A percentile compares a stretch with the other conserved stretches of the same genome.
phyloP scores from a whole-genome alignment of 1,140 invertebrate genomes.

The Trinorchestia longiramus region DNA sequence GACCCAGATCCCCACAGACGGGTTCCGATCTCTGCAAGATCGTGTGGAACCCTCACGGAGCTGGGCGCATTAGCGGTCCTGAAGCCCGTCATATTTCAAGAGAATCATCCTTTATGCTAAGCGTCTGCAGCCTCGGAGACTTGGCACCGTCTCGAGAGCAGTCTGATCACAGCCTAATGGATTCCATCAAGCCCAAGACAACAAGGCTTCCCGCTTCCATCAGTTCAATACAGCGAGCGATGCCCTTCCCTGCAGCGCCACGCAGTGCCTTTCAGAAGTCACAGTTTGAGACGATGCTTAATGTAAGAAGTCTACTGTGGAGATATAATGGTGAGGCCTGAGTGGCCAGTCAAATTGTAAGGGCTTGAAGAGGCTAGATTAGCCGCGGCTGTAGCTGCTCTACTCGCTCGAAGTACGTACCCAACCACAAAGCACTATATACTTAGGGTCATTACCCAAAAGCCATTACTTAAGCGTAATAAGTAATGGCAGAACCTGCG shows the following conservation, averaged over 20 bases:
- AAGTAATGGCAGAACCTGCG: slow-evolving; percentile 18
- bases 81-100: slow-evolving; percentile 42
- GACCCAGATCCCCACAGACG: background rate
- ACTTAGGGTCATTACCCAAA: slow-evolving; percentile 17
- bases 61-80: background rate
- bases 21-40: background rate
- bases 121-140: background rate
- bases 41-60: slow-evolving; percentile 14
- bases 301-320: background rate
- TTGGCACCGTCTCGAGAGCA: background rate
- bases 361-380: background rate
- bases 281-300: background rate
- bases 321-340: background rate
- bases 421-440: background rate
- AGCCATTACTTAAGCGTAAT: slow-evolving; percentile 37
- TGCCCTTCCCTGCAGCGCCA: background rate
- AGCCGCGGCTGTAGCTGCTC: background rate
- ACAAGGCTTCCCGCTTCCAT: background rate
- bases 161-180: slow-evolving; percentile 24
- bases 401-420: slow-evolving; percentile 1
- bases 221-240: background rate
- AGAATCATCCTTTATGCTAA: slow-evolving; percentile 36
- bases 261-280: background rate
- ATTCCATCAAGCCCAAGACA: slow-evolving; percentile 31
- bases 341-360: slow-evolving; percentile 17